phyloP scores from a whole-genome alignment of 2,888 invertebrate species.

The Synergus laeviventris region DNA sequence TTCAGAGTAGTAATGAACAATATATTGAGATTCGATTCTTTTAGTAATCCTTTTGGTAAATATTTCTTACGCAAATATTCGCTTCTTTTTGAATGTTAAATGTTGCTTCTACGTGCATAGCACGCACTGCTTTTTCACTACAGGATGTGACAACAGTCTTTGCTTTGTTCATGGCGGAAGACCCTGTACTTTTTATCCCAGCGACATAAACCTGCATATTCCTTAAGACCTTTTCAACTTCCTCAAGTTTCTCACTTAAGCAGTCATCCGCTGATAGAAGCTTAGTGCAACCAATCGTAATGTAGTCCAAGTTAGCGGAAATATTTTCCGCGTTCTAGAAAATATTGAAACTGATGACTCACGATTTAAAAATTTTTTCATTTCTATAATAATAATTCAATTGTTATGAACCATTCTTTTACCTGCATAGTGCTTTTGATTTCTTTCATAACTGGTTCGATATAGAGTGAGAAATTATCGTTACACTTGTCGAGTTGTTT shows the following conservation, averaged over 20 bases:
- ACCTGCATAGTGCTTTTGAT: constrained; percentile 9
- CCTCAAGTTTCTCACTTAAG: constrained; percentile 14
- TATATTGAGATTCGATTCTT: neutral
- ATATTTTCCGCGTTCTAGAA: constrained; percentile 16
- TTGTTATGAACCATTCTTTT: neutral
- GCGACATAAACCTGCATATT: constrained; percentile 18
- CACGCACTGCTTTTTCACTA: constrained; percentile 33
- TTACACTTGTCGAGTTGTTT: constrained; percentile 20
- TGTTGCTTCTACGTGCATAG: constrained; percentile 29
- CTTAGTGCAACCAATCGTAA: constrained; percentile 21
- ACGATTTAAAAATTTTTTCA: neutral
- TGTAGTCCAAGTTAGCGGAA: constrained; percentile 1
- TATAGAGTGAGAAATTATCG: neutral
- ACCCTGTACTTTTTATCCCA: constrained; percentile 25
- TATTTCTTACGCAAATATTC: constrained; percentile 20
- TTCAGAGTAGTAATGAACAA: neutral
- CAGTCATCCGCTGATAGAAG: neutral
- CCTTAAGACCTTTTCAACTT: constrained; percentile 17
- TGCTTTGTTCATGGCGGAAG: constrained; percentile 34
- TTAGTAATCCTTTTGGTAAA: constrained; percentile 13
- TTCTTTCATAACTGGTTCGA: constrained; percentile 11
- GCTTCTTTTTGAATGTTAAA: constrained; percentile 34
- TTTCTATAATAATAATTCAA: neutral
- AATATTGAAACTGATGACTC: neutral
- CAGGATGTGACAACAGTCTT: constrained; percentile 40